These are phyloP conservation scores for Narcine bancroftii DNA, from an alignment of 2,113 vertebrate genomes.

Conservation along the genomic window DNA sequence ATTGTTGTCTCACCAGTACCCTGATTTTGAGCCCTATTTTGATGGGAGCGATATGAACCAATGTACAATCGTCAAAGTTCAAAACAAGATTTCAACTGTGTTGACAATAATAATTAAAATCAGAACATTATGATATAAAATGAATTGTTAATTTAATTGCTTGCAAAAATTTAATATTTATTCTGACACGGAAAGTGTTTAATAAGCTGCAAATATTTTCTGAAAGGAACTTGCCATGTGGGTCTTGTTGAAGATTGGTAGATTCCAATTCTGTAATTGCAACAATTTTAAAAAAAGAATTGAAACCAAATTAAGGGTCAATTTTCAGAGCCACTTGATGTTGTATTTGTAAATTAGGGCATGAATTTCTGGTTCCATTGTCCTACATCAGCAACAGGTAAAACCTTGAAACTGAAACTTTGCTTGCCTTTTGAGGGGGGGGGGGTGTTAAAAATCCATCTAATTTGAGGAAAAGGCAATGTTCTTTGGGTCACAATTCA, in stretches of 20 bases:
- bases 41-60: no score
- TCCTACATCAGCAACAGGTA: not conserved
- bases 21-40: no score
- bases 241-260: no score
- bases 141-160: not conserved
- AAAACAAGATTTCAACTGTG: not conserved
- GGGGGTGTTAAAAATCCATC: not conserved
- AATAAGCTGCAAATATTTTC: not conserved
- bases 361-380: not conserved
- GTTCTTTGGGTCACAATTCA: no score
- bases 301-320: not conserved
- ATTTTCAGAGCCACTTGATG: not conserved
- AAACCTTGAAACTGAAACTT: not conserved
- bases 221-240: not conserved
- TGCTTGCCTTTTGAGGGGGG: not conserved
- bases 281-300: not conserved
- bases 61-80: no score
- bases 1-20: no score
- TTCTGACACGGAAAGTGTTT: not conserved
- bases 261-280: not conserved
- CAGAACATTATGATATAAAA: not conserved
- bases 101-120: not conserved
- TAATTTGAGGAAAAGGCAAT: not conserved
- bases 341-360: not conserved
- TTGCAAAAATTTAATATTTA: not conserved